A percentile compares a stretch with the other conserved stretches of the same genome.
Evolutionary conservation across 2,888 invertebrate species (phyloP).

Genomic region (Tiphia femorata): DNA sequence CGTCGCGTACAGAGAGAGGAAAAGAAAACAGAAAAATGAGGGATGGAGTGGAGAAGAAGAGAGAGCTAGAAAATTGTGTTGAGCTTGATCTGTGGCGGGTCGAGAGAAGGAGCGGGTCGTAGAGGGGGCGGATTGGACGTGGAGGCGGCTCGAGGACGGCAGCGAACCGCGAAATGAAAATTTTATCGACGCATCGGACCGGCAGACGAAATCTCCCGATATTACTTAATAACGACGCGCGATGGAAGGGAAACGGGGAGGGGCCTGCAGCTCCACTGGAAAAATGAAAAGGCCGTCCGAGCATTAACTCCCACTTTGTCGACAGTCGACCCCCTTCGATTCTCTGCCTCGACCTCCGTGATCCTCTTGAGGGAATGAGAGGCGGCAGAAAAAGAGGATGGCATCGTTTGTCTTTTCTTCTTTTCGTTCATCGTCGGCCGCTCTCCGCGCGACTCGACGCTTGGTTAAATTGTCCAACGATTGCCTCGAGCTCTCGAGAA

Average conservation of each 20-base stretch:
- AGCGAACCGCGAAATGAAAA: slow-evolving; percentile 51
- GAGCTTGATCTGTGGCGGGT: too few species aligned
- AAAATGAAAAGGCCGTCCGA: slow-evolving; percentile 23
- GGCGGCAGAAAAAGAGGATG: too few species aligned
- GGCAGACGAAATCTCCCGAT: slow-evolving; percentile 53
- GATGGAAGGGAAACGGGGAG: slow-evolving; percentile 28
- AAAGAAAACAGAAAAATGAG: slow-evolving; percentile 9
- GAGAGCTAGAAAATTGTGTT: too few species aligned
- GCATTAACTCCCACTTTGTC: slow-evolving; percentile 23
- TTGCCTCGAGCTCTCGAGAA: too few species aligned
- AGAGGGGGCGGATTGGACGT: slow-evolving; percentile 11
- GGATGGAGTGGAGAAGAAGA: slow-evolving; percentile 12
- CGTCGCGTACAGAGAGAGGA: neutral
- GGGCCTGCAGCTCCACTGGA: slow-evolving; percentile 23
- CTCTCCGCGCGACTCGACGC: neutral
- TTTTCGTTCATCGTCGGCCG: neutral
- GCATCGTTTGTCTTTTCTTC: too few species aligned
- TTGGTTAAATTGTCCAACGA: too few species aligned
- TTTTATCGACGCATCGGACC: slow-evolving; percentile 59
- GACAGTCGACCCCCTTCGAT: neutral
- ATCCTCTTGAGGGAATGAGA: too few species aligned
- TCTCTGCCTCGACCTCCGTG: slow-evolving; percentile 1
- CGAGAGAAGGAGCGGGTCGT: neutral
- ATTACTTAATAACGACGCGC: slow-evolving; percentile 58
- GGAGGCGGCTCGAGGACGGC: slow-evolving; percentile 23